Conservation (phyloP, 2,797 vertebrate genomes). For the Oryzias dopingdopingensis region DNA sequence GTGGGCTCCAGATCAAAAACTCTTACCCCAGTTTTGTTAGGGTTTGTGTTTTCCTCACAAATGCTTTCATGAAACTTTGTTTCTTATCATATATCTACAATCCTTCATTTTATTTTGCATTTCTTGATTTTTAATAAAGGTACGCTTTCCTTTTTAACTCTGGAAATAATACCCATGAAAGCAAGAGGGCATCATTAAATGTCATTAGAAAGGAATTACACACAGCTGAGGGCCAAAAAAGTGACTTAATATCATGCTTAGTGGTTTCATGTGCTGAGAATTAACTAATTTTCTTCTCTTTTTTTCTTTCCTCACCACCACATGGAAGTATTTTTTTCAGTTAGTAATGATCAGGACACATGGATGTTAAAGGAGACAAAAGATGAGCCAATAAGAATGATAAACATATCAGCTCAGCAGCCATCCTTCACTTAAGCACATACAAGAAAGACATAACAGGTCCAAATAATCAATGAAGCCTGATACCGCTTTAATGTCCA, state of each 20-base stretch:
- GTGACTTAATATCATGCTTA: conserved; percentile 6
- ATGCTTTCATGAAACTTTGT: conserved; percentile 8
- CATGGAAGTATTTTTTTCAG: conserved; percentile 21
- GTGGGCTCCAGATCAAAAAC: too few relatives aligned
- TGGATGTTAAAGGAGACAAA: conserved; percentile 14
- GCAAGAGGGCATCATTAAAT: neutral
- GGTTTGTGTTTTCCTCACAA: conserved; percentile 12
- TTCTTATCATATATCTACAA: neutral
- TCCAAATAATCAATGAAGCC: too few relatives aligned
- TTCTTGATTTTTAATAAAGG: neutral
- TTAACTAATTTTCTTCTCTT: neutral
- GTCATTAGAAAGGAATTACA: conserved; percentile 12
- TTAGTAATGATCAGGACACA: conserved; percentile 13
- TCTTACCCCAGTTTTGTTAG: neutral
- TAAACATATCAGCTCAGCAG: conserved; percentile 4
- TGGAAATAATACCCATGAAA: conserved; percentile 4
- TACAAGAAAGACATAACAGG: too few relatives aligned
- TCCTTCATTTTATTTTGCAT: neutral
- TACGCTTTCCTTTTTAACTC: neutral
- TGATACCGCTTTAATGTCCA: too few relatives aligned
- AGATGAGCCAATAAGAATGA: neutral
- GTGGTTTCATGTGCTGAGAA: conserved; percentile 7
- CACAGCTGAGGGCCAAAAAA: conserved; percentile 7
- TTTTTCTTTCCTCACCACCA: neutral
- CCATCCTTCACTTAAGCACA: neutral